Conservation (phyloP, 2,888 invertebrate species). For the Drepana falcataria region DNA sequence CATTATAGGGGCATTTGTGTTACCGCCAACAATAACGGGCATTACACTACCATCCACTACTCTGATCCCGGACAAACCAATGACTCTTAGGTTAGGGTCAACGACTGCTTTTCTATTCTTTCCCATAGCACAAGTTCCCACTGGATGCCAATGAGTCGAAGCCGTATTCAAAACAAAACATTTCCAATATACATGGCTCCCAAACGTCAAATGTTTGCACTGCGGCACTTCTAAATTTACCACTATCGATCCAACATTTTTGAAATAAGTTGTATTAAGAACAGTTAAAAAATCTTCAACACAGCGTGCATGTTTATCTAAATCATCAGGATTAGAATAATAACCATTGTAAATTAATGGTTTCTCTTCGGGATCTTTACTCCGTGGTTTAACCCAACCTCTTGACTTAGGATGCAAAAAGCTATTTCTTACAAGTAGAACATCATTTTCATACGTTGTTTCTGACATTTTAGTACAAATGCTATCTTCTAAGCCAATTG, state of each 20-base stretch:
- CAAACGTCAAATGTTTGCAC: slow-evolving; percentile 32
- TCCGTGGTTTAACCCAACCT: slow-evolving; percentile 37
- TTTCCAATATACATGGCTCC: slow-evolving; percentile 45
- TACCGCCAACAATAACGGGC: slow-evolving; percentile 77
- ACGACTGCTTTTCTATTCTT: slow-evolving; percentile 26
- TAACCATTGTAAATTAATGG: slow-evolving; percentile 35
- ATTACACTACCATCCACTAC: slow-evolving; percentile 80
- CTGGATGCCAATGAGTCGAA: slow-evolving; percentile 34
- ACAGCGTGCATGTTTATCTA: slow-evolving; percentile 24
- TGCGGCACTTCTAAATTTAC: slow-evolving; percentile 27
- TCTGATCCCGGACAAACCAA: slow-evolving; percentile 71
- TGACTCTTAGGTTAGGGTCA: slow-evolving; percentile 37
- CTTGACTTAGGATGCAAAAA: slow-evolving; percentile 5
- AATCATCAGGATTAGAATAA: slow-evolving; percentile 29
- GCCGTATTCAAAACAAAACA: slow-evolving; percentile 42
- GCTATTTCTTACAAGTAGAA: not conserved
- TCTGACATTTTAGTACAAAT: slow-evolving; percentile 1
- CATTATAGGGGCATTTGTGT: slow-evolving; percentile 78
- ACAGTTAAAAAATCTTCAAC: slow-evolving; percentile 25
- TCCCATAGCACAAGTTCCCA: slow-evolving; percentile 38
- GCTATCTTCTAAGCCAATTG: not conserved
- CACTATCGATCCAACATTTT: slow-evolving; percentile 17
- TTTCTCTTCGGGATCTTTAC: slow-evolving; percentile 29
- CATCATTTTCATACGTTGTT: not conserved
- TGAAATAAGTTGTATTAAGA: slow-evolving; percentile 24